These are phyloP conservation scores for Labeo calbasu DNA, from an alignment of 2,797 vertebrate genomes.

Conservation along the genomic window DNA sequence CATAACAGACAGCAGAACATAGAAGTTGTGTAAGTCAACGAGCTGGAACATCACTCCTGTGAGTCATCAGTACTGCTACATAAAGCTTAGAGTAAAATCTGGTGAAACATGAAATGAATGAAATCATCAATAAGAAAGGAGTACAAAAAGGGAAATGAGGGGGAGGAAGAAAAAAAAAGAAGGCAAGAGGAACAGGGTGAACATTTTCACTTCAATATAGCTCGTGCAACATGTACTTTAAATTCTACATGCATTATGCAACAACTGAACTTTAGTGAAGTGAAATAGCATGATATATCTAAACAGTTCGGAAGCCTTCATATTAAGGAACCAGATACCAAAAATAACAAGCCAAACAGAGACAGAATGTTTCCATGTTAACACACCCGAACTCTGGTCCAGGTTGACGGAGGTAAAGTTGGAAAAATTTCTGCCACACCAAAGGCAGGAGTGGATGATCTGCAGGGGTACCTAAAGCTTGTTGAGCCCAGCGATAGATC, in stretches of 20 bases:
- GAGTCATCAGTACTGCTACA: conserved; percentile 10
- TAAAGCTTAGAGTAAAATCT: conserved; percentile 10
- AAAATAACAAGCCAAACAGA: conserved; percentile 3
- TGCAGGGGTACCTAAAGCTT: conserved; percentile 90
- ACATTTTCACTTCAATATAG: conserved; percentile 1
- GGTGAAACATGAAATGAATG: conserved; percentile 3
- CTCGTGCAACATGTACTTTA: neutral
- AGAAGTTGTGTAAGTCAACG: neutral
- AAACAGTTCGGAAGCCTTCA: neutral
- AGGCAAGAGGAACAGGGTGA: neutral
- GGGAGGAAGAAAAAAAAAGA: neutral
- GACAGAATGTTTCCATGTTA: neutral
- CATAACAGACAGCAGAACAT: neutral
- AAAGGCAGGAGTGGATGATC: conserved; percentile 93
- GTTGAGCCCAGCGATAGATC: conserved; percentile 96
- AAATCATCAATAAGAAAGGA: conserved; percentile 7
- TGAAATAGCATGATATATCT: neutral
- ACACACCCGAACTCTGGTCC: conserved; percentile 94
- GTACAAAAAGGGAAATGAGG: neutral
- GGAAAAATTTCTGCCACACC: conserved; percentile 96
- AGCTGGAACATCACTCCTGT: conserved; percentile 10
- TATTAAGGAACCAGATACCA: neutral
- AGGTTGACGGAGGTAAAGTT: conserved; percentile 92
- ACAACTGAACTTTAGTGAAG: neutral
- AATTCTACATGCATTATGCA: conserved; percentile 4